Evolutionary conservation across 1,140 invertebrate genomes (phyloP).

Genomic region (Zaprionus camerounensis): DNA sequence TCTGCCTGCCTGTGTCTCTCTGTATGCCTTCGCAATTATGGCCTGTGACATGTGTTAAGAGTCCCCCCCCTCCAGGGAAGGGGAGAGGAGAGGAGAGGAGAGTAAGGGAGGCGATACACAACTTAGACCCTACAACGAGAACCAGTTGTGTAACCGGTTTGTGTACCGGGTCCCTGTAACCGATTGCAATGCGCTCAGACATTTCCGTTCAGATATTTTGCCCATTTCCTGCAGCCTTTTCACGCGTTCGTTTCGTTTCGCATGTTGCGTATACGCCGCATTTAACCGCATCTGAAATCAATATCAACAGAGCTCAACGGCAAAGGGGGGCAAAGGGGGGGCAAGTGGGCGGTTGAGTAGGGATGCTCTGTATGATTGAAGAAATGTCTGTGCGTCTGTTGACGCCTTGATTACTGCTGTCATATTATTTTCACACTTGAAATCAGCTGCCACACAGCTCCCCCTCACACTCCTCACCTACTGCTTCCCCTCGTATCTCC

Average conservation of each 20-base stretch:
- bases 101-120: no score
- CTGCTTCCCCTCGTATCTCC: constrained; percentile 27
- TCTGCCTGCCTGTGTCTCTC: neutral
- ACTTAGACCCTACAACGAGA: neutral
- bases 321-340: neutral
- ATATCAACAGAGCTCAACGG: constrained; percentile 41
- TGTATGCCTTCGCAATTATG: constrained; percentile 63
- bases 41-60: constrained; percentile 73
- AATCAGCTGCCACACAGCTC: constrained; percentile 42
- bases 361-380: neutral
- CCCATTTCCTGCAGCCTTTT: constrained; percentile 69
- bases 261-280: constrained; percentile 49
- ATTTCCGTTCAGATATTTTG: constrained; percentile 74
- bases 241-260: constrained; percentile 16
- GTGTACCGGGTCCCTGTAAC: neutral
- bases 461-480: neutral
- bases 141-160: neutral
- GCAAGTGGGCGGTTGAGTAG: neutral
- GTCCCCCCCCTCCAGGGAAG: neutral
- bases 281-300: constrained; percentile 61
- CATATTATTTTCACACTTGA: constrained; percentile 82
- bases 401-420: constrained; percentile 73
- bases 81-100: neutral
- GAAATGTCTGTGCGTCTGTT: constrained; percentile 22
- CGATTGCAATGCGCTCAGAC: constrained; percentile 44